Base-by-base conservation (phyloP, 2,888 invertebrate species). In the Nomada goodeniana region DNA sequence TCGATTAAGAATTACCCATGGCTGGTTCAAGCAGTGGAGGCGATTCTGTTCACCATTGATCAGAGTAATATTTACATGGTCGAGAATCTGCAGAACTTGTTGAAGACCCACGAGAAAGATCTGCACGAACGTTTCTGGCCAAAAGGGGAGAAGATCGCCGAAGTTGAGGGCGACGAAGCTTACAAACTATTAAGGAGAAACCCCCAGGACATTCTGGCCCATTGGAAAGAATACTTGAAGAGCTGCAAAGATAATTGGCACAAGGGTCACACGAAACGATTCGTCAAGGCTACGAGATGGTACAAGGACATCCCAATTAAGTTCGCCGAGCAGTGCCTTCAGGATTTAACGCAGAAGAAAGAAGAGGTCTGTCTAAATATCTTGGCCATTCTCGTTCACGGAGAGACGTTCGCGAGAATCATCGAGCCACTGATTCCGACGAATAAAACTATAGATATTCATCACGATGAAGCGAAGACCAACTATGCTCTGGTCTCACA, bases 251-350 rank as follows among this genome's bases (percentile, higher is more conserved):
- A 7, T 0, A 20, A 26, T 1, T 53, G 63, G 2, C 0, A 1
- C 5, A 0, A 2, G 0, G 2, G 0, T 0, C 7, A 18, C 4
- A 42, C 69, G 18, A 82, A 61, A 36, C 72, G 55, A 3, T 93
- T 92, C 50, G 20, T 93, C 0, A 89, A 65, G 64, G 26, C 76
- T 0, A 55, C 80, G 0, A 88, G 89, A 2, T 93, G 93, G 93
- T 89, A 93, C 73, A 86, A 91, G 20, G 85, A 91, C 3, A 82
- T 93, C 15, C 93, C 93, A 3, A 86, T 91, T 0, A 89, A 81
- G 42, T 91, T 93, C 53, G 75, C 50, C 1, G 52, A 89, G 0
- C 59, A 70, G 2, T 87, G 87, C 3, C 13, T 84, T 0, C 44
- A 73, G 15, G 59, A 87, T 15, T 3, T 90, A 0, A 18, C 50